Base-by-base conservation (phyloP, 1,140 invertebrate genomes). In the Apis florea region DNA sequence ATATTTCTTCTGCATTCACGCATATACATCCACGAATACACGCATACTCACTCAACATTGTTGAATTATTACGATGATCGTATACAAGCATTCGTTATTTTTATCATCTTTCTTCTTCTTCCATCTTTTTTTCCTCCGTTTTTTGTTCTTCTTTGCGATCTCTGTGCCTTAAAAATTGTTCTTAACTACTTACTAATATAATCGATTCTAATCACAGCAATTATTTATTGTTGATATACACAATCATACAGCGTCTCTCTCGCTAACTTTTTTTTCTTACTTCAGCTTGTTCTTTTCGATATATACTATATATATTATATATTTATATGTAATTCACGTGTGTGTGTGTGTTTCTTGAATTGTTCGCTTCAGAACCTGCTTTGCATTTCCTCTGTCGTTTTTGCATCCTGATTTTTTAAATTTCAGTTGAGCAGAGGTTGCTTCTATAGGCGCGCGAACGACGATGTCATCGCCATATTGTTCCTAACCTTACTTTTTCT, bases 181-280 rank as follows among this genome's bases (percentile, higher is more conserved):
- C 92, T 92, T 93, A 93, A 91, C 89, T 91, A 92, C 89, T 93
- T 90, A 90, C 89, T 91, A 91, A 92, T 92, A 93, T 71, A 71
- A 92, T 92, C 92, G 91, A 92, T 91, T 93, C 92, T 93, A 94
- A 94, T 94, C 92, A 94, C 93, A 93, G 93, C 92, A 93, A 94
- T 90, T 92, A 93, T 93, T 94, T 94, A 94, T 94, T 94, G 93
- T 94, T 94, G 92, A 93, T 93, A 94, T 93, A 93, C 91, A 94
- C 91, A 91, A 93, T 93, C 92, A 92, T 93, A 93, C 92, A 92
- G 90, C 89, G 79, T 93, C 31, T 17, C 90, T 93, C 90, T 93
- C 90, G 92, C 91, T 92, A 93, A 92, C 86, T 91, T 15, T 17
- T 24, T 61, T 83, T 91, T 92, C 80, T 86, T 61, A 81, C 79